These are phyloP conservation scores for Bugulina stolonifera DNA, from an alignment of 2,888 invertebrate genomes.

Conservation along the genomic window DNA sequence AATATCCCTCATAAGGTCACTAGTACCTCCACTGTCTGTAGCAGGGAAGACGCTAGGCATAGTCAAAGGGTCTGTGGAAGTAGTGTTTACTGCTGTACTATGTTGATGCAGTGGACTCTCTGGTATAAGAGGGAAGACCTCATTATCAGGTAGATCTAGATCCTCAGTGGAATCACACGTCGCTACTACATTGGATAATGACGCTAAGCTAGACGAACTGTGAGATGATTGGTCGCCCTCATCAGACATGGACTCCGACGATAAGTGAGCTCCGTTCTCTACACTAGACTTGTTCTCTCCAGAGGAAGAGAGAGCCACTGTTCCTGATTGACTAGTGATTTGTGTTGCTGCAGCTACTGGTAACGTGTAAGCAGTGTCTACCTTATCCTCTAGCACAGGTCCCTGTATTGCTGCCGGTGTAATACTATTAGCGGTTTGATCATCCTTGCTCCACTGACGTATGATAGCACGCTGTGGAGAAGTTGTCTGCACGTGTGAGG, in stretches of 20 bases:
- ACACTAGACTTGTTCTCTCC: not conserved
- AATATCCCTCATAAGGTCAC: constrained; percentile 15
- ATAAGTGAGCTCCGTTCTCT: not conserved
- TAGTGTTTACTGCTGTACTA: not conserved
- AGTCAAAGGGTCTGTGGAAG: not conserved
- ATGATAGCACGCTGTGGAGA: not conserved
- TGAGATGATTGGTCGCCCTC: not conserved
- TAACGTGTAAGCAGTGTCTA: not conserved
- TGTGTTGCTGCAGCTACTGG: not conserved
- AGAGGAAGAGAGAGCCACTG: not conserved
- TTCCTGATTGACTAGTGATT: not conserved
- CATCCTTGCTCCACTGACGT: not conserved
- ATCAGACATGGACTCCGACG: constrained; percentile 10
- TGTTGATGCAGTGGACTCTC: not conserved
- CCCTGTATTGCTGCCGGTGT: not conserved
- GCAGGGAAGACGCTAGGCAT: not conserved
- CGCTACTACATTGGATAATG: constrained; percentile 16
- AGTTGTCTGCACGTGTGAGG: not conserved
- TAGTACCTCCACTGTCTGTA: constrained; percentile 3
- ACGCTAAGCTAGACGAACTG: constrained; percentile 16
- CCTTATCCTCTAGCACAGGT: not conserved
- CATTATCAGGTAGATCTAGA: not conserved
- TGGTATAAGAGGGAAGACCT: constrained; percentile 2
- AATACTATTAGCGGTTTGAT: not conserved
- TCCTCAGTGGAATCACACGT: constrained; percentile 4